Evolutionary conservation across 2,888 invertebrate genomes (phyloP).

Genomic region (Macaria notata): DNA sequence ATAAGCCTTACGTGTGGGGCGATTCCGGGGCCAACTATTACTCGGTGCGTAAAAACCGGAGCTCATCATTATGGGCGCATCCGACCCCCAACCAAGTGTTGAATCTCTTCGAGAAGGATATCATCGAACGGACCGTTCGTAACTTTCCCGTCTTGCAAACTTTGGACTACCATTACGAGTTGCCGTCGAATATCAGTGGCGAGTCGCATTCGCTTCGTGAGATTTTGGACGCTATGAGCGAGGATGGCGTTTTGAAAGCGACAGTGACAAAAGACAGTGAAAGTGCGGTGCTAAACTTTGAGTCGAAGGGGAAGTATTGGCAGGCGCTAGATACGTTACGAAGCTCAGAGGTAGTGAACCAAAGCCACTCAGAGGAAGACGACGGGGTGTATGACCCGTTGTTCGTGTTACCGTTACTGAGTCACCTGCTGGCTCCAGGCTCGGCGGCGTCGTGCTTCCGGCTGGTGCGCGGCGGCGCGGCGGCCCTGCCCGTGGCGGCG

Average conservation of each 20-base stretch:
- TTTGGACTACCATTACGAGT: slow-evolving; percentile 72
- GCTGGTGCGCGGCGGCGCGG: slow-evolving; percentile 86
- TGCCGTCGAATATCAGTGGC: slow-evolving; percentile 43
- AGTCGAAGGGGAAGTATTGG: slow-evolving; percentile 47
- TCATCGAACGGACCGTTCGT: slow-evolving; percentile 85
- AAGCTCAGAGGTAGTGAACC: slow-evolving; percentile 44
- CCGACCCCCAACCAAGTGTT: slow-evolving; percentile 88
- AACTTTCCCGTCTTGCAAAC: slow-evolving; percentile 86
- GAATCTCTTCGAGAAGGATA: slow-evolving; percentile 85
- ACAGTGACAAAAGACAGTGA: slow-evolving; percentile 47
- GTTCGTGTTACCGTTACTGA: slow-evolving; percentile 90
- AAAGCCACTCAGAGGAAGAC: slow-evolving; percentile 50
- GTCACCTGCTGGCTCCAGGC: slow-evolving; percentile 88
- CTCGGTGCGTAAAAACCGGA: slow-evolving; percentile 82
- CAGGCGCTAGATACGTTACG: slow-evolving; percentile 38
- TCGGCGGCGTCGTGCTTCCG: slow-evolving; percentile 87
- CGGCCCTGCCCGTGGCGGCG: slow-evolving; percentile 87
- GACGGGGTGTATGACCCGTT: slow-evolving; percentile 89
- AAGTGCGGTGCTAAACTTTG: slow-evolving; percentile 43
- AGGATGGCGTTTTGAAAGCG: slow-evolving; percentile 45
- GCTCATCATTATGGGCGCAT: slow-evolving; percentile 85
- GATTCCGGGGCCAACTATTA: slow-evolving; percentile 90
- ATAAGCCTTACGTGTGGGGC: slow-evolving; percentile 93
- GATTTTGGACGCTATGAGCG: slow-evolving; percentile 44
- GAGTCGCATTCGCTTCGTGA: slow-evolving; percentile 38